Evolutionary conservation across 35 echinoderm and acorn worm species (phyloP).

Genomic region (Patiria miniata): DNA sequence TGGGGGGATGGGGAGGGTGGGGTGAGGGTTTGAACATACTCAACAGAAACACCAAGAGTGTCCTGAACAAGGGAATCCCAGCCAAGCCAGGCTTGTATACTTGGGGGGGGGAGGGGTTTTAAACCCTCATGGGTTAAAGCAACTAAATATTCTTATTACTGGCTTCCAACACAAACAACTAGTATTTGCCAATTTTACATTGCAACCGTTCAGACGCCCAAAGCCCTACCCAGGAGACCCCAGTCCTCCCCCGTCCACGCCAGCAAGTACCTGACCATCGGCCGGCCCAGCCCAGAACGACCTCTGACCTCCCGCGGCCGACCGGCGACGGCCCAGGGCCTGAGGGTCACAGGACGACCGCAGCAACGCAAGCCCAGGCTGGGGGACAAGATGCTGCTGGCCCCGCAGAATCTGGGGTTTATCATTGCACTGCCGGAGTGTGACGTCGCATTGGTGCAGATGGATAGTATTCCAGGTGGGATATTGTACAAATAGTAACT

Average conservation of each 20-base stretch:
- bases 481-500: neutral
- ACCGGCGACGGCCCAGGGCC: neutral
- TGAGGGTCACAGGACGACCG: constrained; percentile 13
- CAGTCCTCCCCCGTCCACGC: constrained; percentile 79
- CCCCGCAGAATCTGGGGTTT: constrained; percentile 80
- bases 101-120: too few species aligned
- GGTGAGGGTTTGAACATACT: too few species aligned
- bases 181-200: neutral
- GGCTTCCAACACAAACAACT: neutral
- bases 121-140: too few species aligned
- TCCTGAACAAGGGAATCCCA: constrained; percentile 64
- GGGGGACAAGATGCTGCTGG: constrained; percentile 88
- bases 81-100: too few species aligned
- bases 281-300: constrained; percentile 67
- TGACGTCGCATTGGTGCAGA: constrained; percentile 87
- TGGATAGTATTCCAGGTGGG: constrained; percentile 88
- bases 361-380: constrained; percentile 49
- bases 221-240: constrained; percentile 75
- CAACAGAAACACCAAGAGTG: constrained; percentile 77
- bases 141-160: neutral
- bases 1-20: too few species aligned
- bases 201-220: constrained; percentile 51
- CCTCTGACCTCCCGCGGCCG: constrained; percentile 14
- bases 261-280: constrained; percentile 67
- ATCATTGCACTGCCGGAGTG: constrained; percentile 89